Evolutionary conservation across 2,113 vertebrate species (phyloP), one percentile per base, ranked within the genome.

Genomic region (Syngnathus scovelli): DNA sequence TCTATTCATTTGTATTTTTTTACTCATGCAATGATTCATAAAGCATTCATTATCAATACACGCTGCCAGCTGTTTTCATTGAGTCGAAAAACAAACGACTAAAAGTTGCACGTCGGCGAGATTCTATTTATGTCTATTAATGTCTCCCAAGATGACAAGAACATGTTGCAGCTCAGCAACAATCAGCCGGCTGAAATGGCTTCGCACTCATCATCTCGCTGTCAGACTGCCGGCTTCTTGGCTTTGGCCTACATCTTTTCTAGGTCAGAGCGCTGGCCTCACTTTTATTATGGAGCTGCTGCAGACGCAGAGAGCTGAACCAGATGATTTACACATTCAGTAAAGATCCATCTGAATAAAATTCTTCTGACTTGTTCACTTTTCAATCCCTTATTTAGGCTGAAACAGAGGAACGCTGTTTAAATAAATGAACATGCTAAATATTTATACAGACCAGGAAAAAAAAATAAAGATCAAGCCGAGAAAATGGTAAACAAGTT

Each of bases 1-100:
- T 85, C 55, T 75, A 68, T 76, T 70, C 74, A 78, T 85, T 85
- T 86, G 83, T 86, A 81, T 85, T 85, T 88, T 89, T 87, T 81
- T 75, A 86, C 82, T 69, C 83, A 83, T 86, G 78, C 78, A 67
- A 73, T 85, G 74, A 84, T 66, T 84, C 74, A 79, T 76, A 76
- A 79, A 80, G 61, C 75, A 80, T 76, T 79, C 76, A 78, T 83
- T 80, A 83, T 78, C 70, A 82, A 83, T 79, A 80, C 70, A 81
- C 64, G 59, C 76, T 78, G 79, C 79, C 78, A 61, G 69, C 67
- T 80, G 55, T 79, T 83, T 71, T 70, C 49, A 70, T 71, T 72
- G 41, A 21, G 11, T 62, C 39, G 1, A 23, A 62, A 62, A 60
- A 37, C 36, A 39, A 38, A 19, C 36, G 16, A 39, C 27, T 56